Evolutionary conservation across 1,140 invertebrate genomes (phyloP).

Genomic region (Asbolus verrucosus): DNA sequence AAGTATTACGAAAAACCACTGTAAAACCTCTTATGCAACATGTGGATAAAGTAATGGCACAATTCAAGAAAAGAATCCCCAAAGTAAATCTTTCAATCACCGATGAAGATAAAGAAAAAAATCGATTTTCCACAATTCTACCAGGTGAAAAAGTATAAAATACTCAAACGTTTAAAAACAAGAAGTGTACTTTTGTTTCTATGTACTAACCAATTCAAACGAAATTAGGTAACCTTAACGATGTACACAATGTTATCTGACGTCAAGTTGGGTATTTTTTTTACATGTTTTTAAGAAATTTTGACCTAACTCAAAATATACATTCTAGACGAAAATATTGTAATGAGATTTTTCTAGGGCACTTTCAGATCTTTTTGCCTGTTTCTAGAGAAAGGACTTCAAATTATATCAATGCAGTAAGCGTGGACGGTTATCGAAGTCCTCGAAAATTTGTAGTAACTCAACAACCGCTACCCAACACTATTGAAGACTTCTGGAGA

Average conservation of each 20-base stretch:
- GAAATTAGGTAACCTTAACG: too few species aligned
- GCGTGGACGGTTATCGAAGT: constrained; percentile 71
- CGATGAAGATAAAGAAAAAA: constrained; percentile 3
- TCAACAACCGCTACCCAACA: constrained; percentile 67
- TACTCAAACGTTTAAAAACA: too few species aligned
- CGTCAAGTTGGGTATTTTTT: too few species aligned
- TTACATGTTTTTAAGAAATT: too few species aligned
- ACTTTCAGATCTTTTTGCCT: neutral
- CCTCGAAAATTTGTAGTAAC: constrained; percentile 65
- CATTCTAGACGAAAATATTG: too few species aligned
- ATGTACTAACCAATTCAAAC: too few species aligned
- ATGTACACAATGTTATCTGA: too few species aligned
- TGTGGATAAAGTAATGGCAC: constrained; percentile 11
- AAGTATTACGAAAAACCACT: constrained; percentile 8
- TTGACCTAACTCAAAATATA: too few species aligned
- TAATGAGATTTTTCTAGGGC: too few species aligned
- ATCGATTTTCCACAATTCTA: constrained; percentile 3
- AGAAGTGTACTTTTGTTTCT: too few species aligned
- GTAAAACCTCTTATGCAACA: constrained; percentile 10
- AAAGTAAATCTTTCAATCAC: neutral
- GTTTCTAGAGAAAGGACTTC: constrained; percentile 14
- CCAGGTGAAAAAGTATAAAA: constrained; percentile 19
- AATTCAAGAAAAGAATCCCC: neutral
- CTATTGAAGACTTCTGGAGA: constrained; percentile 71
- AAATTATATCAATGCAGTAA: constrained; percentile 76